These are phyloP conservation scores for Brassicogethes aeneus DNA, from an alignment of 2,888 invertebrate genomes.

Conservation along the genomic window DNA sequence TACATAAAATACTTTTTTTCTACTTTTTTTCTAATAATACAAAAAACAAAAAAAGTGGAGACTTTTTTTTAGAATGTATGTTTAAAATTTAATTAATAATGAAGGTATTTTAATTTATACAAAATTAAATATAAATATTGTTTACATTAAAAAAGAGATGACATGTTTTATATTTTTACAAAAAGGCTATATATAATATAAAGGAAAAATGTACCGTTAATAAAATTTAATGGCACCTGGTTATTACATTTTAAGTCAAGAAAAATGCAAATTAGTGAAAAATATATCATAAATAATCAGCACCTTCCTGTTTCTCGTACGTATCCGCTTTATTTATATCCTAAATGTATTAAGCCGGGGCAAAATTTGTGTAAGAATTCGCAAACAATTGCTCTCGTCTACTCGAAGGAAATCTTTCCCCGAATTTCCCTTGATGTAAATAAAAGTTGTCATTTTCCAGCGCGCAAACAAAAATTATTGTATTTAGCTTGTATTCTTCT, in stretches of 20 bases:
- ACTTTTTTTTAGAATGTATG: no score
- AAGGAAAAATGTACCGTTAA: conserved; percentile 31
- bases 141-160: no score
- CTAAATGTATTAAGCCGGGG: conserved; percentile 36
- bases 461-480: conserved; percentile 28
- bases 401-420: conserved; percentile 35
- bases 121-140: no score
- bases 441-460: conserved; percentile 38
- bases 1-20: no score
- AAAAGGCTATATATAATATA: no score
- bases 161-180: no score
- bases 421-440: conserved; percentile 40
- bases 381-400: conserved; percentile 32
- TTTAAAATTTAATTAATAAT: no score
- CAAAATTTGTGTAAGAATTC: conserved; percentile 31
- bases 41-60: no score
- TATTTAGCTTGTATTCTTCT: no score
- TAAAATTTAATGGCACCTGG: conserved; percentile 37
- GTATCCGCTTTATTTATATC: conserved; percentile 34
- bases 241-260: conserved; percentile 34
- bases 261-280: conserved; percentile 41
- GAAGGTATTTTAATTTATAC: no score
- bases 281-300: conserved; percentile 40
- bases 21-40: no score
- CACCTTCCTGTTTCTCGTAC: conserved; percentile 38